These are phyloP conservation scores for Drosophila suboccidentalis DNA, from an alignment of 2,888 invertebrate species.

Conservation along the genomic window DNA sequence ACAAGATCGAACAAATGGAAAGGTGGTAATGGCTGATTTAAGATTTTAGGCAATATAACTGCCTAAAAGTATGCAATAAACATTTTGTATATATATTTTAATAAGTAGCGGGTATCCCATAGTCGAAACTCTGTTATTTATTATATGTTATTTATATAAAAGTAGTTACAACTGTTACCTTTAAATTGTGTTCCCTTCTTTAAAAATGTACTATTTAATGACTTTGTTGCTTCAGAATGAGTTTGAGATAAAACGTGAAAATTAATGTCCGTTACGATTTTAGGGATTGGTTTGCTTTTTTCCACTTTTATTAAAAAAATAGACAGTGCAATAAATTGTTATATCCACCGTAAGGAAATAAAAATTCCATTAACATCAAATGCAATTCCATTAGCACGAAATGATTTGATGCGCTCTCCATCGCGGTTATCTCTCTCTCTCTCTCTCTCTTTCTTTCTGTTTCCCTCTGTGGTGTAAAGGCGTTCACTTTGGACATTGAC, in stretches of 20 bases:
- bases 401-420: conserved; percentile 75
- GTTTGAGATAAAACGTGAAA: conserved; percentile 3
- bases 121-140: too few relatives aligned
- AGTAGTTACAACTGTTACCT: too few relatives aligned
- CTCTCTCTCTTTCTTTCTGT: conserved; percentile 6
- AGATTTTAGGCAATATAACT: too few relatives aligned
- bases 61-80: too few relatives aligned
- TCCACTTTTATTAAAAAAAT: background rate
- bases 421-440: conserved; percentile 32
- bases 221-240: background rate
- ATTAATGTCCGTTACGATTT: conserved; percentile 5
- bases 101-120: too few relatives aligned
- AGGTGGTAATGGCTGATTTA: too few relatives aligned
- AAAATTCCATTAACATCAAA: conserved; percentile 75
- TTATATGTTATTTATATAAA: too few relatives aligned
- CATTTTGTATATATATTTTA: too few relatives aligned
- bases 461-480: conserved; percentile 36
- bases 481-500: conserved; percentile 27
- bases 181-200: background rate
- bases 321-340: conserved; percentile 12
- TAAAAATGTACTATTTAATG: background rate
- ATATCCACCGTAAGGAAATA: conserved; percentile 15
- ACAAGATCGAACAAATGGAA: too few relatives aligned
- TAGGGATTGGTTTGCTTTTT: background rate
- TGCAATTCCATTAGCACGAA: conserved; percentile 82